A percentile compares a stretch with the other conserved stretches of the same genome.
These are phyloP conservation scores for Eupeodes latifasciatus DNA, from an alignment of 2,888 invertebrate species.

Conservation along the genomic window DNA sequence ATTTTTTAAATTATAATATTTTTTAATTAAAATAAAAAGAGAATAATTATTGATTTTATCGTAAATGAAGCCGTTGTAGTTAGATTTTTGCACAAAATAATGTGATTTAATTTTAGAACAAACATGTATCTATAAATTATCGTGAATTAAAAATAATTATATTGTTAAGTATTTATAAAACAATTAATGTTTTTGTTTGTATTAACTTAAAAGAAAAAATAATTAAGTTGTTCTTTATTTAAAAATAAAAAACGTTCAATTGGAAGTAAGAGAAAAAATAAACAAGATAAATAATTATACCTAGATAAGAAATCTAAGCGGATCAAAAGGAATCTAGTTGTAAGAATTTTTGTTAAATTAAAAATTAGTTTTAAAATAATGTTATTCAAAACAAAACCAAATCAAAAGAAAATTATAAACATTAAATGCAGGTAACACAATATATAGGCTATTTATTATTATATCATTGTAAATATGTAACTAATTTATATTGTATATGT, in stretches of 20 bases:
- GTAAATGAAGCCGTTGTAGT: conserved; percentile 40
- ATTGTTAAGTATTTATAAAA: background rate
- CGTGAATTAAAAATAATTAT: conserved; percentile 16
- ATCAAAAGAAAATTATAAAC: conserved; percentile 12
- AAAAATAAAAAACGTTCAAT: conserved; percentile 27
- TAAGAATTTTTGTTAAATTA: conserved; percentile 17
- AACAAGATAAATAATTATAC: background rate
- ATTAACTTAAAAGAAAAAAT: background rate
- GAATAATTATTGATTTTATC: conserved; percentile 6
- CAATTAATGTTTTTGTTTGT: background rate
- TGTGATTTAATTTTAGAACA: conserved; percentile 80
- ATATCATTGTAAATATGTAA: conserved; percentile 58
- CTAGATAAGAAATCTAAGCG: conserved; percentile 24
- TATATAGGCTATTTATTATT: background rate
- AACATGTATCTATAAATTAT: conserved; percentile 61
- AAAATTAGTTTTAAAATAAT: conserved; percentile 9
- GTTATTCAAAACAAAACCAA: conserved; percentile 19
- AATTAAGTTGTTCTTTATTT: conserved; percentile 41
- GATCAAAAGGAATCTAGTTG: conserved; percentile 34
- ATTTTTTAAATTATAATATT: background rate
- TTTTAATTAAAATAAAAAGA: conserved; percentile 16
- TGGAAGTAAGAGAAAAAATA: background rate
- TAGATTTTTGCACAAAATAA: conserved; percentile 78
- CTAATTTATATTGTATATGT: conserved; percentile 3
- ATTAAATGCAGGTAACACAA: conserved; percentile 18